Percentiles rank a stretch among this genome's conserved stretches.
These are phyloP conservation scores for Hyla sarda DNA, from an alignment of 2,113 vertebrate species.

Conservation along the genomic window DNA sequence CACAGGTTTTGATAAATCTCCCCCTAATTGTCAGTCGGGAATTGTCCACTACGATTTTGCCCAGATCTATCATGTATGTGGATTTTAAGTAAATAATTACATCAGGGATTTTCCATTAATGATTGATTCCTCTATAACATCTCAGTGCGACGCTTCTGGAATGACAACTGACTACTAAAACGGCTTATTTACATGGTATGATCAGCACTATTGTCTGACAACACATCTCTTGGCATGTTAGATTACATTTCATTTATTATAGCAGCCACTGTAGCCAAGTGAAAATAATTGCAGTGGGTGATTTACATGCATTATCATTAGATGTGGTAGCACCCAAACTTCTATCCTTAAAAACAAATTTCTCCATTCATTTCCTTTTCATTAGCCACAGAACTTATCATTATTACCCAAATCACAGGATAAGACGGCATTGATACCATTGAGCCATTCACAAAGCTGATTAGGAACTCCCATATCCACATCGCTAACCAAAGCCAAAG, in stretches of 20 bases:
- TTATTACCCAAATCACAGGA: neutral
- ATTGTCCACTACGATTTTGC: neutral
- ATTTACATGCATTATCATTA: neutral
- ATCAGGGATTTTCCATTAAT: no score
- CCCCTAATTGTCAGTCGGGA: neutral
- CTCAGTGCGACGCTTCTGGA: neutral
- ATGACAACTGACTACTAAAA: neutral
- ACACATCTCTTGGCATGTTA: neutral
- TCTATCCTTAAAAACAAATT: neutral
- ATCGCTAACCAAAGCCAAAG: constrained; percentile 1
- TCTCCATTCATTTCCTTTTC: neutral
- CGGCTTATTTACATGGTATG: neutral
- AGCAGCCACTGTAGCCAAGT: neutral
- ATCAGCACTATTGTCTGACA: neutral
- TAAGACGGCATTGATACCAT: neutral
- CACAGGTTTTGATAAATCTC: no score
- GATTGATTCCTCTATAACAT: neutral
- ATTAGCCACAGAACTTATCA: neutral
- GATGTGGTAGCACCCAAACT: neutral
- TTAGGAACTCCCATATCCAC: neutral
- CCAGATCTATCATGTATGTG: no score
- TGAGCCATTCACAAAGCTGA: neutral
- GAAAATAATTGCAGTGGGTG: neutral
- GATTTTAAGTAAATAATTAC: no score
- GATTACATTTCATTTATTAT: neutral